Evolutionary conservation across 2,797 vertebrate species (phyloP).

Genomic region (Cichlasoma orientale): DNA sequence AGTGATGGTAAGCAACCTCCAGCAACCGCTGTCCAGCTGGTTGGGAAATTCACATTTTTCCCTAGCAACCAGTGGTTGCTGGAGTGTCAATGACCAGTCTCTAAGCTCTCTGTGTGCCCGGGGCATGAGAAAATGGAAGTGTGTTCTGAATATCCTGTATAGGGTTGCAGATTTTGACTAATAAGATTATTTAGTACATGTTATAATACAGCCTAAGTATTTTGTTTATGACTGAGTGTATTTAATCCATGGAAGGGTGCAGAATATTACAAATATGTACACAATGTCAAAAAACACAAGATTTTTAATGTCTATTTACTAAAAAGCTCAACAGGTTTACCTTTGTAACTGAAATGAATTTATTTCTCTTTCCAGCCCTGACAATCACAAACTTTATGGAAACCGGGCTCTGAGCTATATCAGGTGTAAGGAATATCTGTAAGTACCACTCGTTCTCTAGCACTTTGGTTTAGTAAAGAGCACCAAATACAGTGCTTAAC

Average conservation of each 20-base stretch:
- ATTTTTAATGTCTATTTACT: background rate
- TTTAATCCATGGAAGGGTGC: background rate
- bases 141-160: no score
- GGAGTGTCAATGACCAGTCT: background rate
- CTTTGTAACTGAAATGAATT: background rate
- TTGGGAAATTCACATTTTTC: background rate
- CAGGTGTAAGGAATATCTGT: conserved; percentile 84
- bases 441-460: conserved; percentile 69
- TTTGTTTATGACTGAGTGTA: background rate
- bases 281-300: background rate
- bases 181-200: background rate
- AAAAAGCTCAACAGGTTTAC: background rate
- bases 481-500: background rate
- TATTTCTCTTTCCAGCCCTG: conserved; percentile 78
- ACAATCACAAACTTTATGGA: conserved; percentile 90
- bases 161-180: no score
- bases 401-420: conserved; percentile 92
- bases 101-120: background rate
- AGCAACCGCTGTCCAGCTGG: background rate
- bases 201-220: background rate
- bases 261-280: no score
- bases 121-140: no score
- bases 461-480: background rate
- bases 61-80: background rate
- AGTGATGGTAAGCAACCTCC: no score